These are phyloP conservation scores for Synaphobranchus kaupii DNA, from an alignment of 2,797 vertebrate species.

Conservation along the genomic window DNA sequence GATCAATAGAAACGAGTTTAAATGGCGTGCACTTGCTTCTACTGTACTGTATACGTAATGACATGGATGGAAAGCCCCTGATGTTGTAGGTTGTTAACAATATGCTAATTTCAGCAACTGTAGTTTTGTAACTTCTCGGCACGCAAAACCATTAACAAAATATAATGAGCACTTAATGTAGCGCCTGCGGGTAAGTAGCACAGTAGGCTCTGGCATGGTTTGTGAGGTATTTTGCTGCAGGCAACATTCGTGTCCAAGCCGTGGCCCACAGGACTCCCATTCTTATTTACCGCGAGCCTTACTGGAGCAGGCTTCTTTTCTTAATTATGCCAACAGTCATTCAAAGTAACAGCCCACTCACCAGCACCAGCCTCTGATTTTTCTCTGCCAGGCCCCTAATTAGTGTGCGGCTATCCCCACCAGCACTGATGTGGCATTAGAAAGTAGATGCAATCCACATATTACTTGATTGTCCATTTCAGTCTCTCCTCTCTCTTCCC, in stretches of 20 bases:
- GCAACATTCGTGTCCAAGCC: slow-evolving; percentile 56
- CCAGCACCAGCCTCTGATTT: slow-evolving; percentile 42
- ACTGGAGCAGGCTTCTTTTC: slow-evolving; percentile 48
- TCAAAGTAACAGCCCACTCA: slow-evolving; percentile 48
- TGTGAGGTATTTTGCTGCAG: slow-evolving; percentile 46
- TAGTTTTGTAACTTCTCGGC: slow-evolving; percentile 29
- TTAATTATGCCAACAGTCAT: slow-evolving; percentile 52
- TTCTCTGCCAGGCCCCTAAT: slow-evolving; percentile 55
- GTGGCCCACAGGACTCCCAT: slow-evolving; percentile 43
- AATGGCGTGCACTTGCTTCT: background rate
- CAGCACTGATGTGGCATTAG: slow-evolving; percentile 37
- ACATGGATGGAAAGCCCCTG: slow-evolving; percentile 37
- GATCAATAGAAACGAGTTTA: slow-evolving; percentile 11
- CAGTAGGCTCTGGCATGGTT: slow-evolving; percentile 43
- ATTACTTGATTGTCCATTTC: slow-evolving; percentile 34
- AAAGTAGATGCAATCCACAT: slow-evolving; percentile 21
- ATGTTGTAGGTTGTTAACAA: slow-evolving; percentile 33
- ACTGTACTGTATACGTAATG: background rate
- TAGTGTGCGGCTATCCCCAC: slow-evolving; percentile 46
- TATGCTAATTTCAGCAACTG: slow-evolving; percentile 39
- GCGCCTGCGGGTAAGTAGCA: slow-evolving; percentile 37
- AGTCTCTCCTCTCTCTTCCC: slow-evolving; percentile 15
- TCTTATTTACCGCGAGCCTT: slow-evolving; percentile 53
- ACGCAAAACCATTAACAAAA: slow-evolving; percentile 42
- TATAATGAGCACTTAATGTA: slow-evolving; percentile 42